These are phyloP conservation scores for Drosophila borborema DNA, from an alignment of 2,888 invertebrate species.

Conservation along the genomic window DNA sequence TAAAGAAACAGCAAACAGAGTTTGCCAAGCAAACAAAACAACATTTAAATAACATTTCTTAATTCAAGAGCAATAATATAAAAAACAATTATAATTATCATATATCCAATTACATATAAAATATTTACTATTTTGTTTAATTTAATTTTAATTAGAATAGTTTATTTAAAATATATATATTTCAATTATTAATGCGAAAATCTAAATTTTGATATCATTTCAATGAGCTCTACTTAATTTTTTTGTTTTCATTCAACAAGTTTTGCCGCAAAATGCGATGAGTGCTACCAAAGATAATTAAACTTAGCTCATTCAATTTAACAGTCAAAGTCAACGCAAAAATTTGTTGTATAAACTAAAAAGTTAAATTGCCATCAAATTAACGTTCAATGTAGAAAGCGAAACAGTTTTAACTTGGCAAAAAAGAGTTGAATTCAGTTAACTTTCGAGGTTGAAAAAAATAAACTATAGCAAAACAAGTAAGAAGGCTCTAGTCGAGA, in stretches of 20 bases:
- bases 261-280: background rate
- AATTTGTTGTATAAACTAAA: background rate
- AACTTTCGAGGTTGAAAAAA: background rate
- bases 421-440: background rate
- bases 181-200: background rate
- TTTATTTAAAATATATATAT: background rate
- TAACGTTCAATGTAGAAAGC: background rate
- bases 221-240: background rate
- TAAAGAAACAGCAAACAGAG: too few relatives aligned
- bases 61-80: too few relatives aligned
- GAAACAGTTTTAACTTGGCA: background rate
- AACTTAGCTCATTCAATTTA: background rate
- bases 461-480: background rate
- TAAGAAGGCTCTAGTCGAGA: too few relatives aligned
- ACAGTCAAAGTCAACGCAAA: background rate
- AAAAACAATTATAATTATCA: too few relatives aligned
- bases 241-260: background rate
- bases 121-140: background rate
- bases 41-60: background rate
- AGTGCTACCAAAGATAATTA: background rate
- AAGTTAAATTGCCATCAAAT: conserved; percentile 6
- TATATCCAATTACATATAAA: too few relatives aligned
- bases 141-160: background rate
- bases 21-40: background rate
- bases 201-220: background rate